Percentiles rank a stretch among this genome's conserved stretches.
These are phyloP conservation scores for Pteria penguin DNA, from an alignment of 2,888 invertebrate genomes.

Conservation along the genomic window DNA sequence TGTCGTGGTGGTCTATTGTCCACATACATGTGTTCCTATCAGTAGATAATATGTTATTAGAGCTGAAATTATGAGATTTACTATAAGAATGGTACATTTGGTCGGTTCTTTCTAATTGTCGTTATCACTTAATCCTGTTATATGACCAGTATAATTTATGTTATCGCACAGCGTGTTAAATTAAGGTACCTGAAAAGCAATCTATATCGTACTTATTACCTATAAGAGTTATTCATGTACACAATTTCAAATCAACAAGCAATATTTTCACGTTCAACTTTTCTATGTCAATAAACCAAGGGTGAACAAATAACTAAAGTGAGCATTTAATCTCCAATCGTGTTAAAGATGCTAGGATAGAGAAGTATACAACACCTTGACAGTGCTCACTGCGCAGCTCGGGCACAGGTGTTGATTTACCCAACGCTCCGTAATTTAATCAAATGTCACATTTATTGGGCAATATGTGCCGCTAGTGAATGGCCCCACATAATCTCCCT, in stretches of 20 bases:
- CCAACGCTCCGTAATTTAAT: slow-evolving; percentile 12
- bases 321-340: background rate
- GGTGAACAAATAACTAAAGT: background rate
- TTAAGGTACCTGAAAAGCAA: background rate
- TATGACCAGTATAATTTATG: background rate
- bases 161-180: background rate
- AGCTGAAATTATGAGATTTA: too few species aligned
- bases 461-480: slow-evolving; percentile 22
- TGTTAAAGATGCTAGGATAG: background rate
- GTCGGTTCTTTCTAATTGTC: too few species aligned
- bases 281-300: background rate
- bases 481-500: slow-evolving; percentile 1
- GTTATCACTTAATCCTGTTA: too few species aligned
- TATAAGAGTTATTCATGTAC: background rate
- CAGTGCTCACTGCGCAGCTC: background rate
- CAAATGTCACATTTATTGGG: slow-evolving; percentile 26
- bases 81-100: too few species aligned
- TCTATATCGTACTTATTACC: background rate
- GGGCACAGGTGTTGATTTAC: slow-evolving; percentile 22
- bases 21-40: too few species aligned
- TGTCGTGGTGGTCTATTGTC: too few species aligned
- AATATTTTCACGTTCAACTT: background rate
- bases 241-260: background rate
- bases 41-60: too few species aligned
- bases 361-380: background rate